Conservation (phyloP, 2,888 invertebrate genomes). For the Phyto melanocephala region DNA sequence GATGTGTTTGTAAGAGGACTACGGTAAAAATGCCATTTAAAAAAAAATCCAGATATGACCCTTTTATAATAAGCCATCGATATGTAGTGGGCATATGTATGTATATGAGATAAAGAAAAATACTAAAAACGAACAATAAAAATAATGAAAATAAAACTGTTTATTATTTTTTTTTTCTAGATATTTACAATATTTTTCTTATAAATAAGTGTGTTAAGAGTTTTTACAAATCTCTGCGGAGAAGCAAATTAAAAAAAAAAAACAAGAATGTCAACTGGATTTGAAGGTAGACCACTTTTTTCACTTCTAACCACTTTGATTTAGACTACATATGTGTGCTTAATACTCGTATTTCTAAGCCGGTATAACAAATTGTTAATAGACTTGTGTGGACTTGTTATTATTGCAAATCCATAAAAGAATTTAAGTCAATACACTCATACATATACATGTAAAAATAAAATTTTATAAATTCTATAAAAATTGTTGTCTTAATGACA, state of each 20-base stretch:
- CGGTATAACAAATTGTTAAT: slow-evolving; percentile 37
- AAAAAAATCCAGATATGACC: too few species aligned
- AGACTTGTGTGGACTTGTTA: slow-evolving; percentile 52
- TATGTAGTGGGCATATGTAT: not conserved
- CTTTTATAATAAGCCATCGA: too few species aligned
- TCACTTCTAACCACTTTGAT: slow-evolving; percentile 4
- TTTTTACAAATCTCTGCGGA: slow-evolving; percentile 10
- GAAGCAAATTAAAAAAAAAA: slow-evolving; percentile 7
- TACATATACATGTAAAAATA: not conserved
- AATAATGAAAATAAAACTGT: not conserved
- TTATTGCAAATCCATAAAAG: slow-evolving; percentile 33
- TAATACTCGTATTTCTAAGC: slow-evolving; percentile 44
- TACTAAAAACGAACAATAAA: not conserved
- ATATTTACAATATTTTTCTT: slow-evolving; percentile 35
- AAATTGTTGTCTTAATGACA: slow-evolving; percentile 39
- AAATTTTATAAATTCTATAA: slow-evolving; percentile 15
- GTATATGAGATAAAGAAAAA: not conserved
- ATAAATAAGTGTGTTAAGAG: slow-evolving; percentile 6
- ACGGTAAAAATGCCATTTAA: too few species aligned
- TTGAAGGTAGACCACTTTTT: slow-evolving; percentile 66
- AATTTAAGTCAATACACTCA: too few species aligned
- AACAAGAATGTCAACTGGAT: slow-evolving; percentile 65
- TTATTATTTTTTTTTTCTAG: slow-evolving; percentile 12
- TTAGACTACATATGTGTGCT: not conserved
- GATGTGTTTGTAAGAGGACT: too few species aligned